Evolutionary conservation across 53 echinoderm and acorn worm species (phyloP), one percentile per base, ranked within the genome.

Genomic region (Zoroaster sp.): DNA sequence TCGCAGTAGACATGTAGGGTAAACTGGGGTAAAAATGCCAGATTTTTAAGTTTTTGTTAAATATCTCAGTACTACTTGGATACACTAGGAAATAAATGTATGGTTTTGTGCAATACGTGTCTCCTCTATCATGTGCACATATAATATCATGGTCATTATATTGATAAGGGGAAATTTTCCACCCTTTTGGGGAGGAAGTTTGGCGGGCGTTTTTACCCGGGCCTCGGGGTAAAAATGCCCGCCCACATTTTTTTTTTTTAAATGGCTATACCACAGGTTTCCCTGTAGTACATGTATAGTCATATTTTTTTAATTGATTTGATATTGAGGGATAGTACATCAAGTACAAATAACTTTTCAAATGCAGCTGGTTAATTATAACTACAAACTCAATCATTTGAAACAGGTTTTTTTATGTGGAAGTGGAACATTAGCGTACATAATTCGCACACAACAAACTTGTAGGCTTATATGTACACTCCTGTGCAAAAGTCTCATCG

Each of bases 1-100:
- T n/a, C n/a, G n/a, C n/a, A n/a, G n/a, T n/a, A n/a, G n/a, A n/a
- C n/a, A n/a, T n/a, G n/a, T n/a, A n/a, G 70, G 4, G 31, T 68
- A 68, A 6, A 68, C 31, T 68, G 13, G 47, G 47, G 47, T 4
- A 47, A 47, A 82, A 82, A 67, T 37, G 4, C 32, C 66, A 1
- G 30, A 39, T 82, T 82, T 67, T n/a, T n/a, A n/a, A 66, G 82
- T 66, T 82, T 82, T 82, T 82, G 82, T 65, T 66, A 82, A 82
- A 82, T 66, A 82, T 66, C 35, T 82, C 73, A 72, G 73, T 17
- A 63, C 17, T 66, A 66, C 67, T 65, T 66, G 40, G 82, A 82
- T 66, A 82, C 82, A 66, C 35, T 17, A 39, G 82, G 82, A 67
- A 82, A 41, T 37, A 38, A 81, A 81, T 81, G 82, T 81, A 11